Evolutionary conservation across 2,797 vertebrate genomes (phyloP), one percentile per base, ranked within the genome.

Genomic region (Buphagus erythrorhynchus): DNA sequence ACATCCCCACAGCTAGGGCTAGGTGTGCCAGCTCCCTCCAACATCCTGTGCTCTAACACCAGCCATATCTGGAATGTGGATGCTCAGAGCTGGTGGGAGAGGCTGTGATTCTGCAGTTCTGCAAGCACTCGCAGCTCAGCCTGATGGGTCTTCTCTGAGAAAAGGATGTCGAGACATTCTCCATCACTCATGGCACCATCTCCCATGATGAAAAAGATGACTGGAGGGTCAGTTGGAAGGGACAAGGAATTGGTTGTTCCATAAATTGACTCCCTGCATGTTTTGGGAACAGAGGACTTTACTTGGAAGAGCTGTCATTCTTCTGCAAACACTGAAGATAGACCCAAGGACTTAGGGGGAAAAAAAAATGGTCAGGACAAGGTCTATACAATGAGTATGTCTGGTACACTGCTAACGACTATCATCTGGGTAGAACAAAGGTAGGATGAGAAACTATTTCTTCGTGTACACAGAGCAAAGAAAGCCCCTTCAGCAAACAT

Each of bases 401-500:
- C 69, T 93, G 92, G 93, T 52, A 91, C 92, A 79, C 38, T 82
- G 83, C 89, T 97, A 97, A 97, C 91, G 83, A 96, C 83, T 96
- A 68, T 93, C 97, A 97, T 93, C 97, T 97, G 96, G 78, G 73
- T 48, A 42, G 81, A 96, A 93, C 81, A 82, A 96, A 73, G 43
- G 86, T 91, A 82, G 88, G 75, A 93, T 94, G 94, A 96, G 95
- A 97, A 97, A 95, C 85, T 95, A 95, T 95, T 97, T 95, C 87
- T 96, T 88, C 69, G 89, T 76, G 83, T 94, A 93, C 80, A 92
- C 76, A 91, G 83, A 95, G 94, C 90, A 97, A 97, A 97, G 66
- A 88, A 97, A 97, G 76, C 81, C 96, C 97, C 96, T 96, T 96
- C 86, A 97, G 97, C 94, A 94, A 96, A 83, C 94, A 96, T 95